These are phyloP conservation scores for Odontamblyopus lacepedii DNA, from an alignment of 2,797 vertebrate species.

Conservation along the genomic window DNA sequence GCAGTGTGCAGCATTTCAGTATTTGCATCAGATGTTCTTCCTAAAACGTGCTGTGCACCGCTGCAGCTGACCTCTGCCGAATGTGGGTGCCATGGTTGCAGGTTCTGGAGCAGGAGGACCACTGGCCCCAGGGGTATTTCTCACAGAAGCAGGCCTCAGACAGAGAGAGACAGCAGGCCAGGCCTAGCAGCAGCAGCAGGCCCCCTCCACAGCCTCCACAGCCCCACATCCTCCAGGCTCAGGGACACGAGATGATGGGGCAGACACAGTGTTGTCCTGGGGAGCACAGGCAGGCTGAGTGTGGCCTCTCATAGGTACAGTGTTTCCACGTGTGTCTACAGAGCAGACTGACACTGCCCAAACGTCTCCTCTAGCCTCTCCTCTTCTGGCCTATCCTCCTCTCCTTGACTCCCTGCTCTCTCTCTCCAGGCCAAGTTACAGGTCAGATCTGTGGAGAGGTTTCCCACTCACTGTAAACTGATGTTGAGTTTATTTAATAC, in stretches of 20 bases:
- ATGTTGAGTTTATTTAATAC: too few relatives aligned
- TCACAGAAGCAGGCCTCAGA: conserved; percentile 85
- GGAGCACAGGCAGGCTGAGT: not conserved
- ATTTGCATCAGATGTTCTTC: not conserved
- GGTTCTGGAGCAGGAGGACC: conserved; percentile 85
- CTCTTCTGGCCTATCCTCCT: too few relatives aligned
- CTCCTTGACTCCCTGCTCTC: too few relatives aligned
- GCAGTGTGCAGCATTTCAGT: too few relatives aligned
- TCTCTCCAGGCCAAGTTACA: too few relatives aligned
- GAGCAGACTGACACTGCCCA: too few relatives aligned
- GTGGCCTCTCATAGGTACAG: too few relatives aligned
- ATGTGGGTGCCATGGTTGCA: conserved; percentile 85
- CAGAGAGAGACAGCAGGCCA: not conserved
- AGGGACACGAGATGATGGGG: not conserved
- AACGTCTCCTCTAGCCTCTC: too few relatives aligned
- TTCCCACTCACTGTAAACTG: too few relatives aligned
- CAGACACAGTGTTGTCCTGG: not conserved
- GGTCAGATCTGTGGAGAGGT: too few relatives aligned
- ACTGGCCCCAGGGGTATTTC: conserved; percentile 82
- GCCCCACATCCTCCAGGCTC: not conserved
- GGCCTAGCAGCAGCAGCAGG: not conserved
- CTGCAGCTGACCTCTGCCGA: conserved; percentile 71
- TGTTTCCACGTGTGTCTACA: too few relatives aligned
- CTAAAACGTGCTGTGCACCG: not conserved
- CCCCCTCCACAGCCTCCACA: not conserved